A percentile compares a stretch with the other conserved stretches of the same genome.
Conservation (phyloP, 2,113 vertebrate genomes). For the Nothoprocta pentlandii region DNA sequence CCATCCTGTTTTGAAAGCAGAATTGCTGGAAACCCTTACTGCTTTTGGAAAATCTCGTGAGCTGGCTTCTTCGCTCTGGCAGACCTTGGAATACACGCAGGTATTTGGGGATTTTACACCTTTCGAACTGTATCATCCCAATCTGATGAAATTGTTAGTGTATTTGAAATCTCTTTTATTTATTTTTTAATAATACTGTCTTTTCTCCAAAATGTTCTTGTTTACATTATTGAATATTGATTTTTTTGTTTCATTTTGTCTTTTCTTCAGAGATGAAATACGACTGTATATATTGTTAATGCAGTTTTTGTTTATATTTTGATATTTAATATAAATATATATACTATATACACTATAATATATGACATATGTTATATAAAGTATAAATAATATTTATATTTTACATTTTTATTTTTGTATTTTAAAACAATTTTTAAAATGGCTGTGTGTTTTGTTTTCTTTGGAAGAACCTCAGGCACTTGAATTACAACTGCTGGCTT, state of each 20-base stretch:
- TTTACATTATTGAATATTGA: neutral
- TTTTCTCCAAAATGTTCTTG: neutral
- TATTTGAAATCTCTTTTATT: neutral
- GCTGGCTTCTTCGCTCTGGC: constrained; percentile 96
- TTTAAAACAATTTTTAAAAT: neutral
- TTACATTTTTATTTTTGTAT: too few species aligned
- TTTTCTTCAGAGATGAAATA: neutral
- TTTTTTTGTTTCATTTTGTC: neutral
- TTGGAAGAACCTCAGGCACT: neutral
- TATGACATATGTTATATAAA: too few species aligned
- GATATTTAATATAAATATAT: too few species aligned
- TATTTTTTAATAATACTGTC: neutral
- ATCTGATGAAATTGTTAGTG: neutral
- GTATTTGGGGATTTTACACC: constrained; percentile 68
- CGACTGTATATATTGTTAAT: neutral
- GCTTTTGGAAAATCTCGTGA: constrained; percentile 96
- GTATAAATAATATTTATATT: too few species aligned
- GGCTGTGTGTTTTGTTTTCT: neutral
- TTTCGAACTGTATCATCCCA: neutral
- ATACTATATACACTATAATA: too few species aligned
- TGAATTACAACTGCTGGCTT: neutral
- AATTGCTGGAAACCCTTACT: constrained; percentile 88
- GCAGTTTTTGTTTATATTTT: neutral
- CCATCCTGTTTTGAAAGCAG: constrained; percentile 91
- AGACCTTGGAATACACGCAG: constrained; percentile 97